Evolutionary conservation across 2,797 vertebrate species (phyloP).

Genomic region (Sebastes aleutianus): DNA sequence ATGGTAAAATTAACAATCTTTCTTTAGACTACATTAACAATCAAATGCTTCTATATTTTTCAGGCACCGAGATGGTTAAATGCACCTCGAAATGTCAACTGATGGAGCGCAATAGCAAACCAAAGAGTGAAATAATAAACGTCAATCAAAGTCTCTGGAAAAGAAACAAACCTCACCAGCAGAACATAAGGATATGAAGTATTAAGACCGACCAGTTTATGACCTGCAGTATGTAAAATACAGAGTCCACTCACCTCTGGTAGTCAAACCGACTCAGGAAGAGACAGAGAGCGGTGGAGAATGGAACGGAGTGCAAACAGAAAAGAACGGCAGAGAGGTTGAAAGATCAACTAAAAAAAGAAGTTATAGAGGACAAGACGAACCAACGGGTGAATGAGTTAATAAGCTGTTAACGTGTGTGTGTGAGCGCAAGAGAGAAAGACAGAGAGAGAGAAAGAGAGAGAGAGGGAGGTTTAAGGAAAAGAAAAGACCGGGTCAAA

Average conservation of each 20-base stretch:
- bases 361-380: slow-evolving; percentile 10
- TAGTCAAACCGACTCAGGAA: background rate
- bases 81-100: slow-evolving; percentile 1
- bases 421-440: background rate
- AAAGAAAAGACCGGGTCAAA: slow-evolving; percentile 29
- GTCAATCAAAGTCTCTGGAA: background rate
- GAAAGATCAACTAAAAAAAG: slow-evolving; percentile 22
- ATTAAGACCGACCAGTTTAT: slow-evolving; percentile 36
- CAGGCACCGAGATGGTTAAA: background rate
- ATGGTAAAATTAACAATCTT: background rate
- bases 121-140: background rate
- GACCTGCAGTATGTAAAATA: slow-evolving; percentile 3
- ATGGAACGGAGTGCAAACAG: background rate
- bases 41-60: background rate
- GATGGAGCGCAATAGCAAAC: background rate
- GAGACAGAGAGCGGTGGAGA: slow-evolving; percentile 6
- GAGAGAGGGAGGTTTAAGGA: background rate
- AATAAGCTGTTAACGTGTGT: background rate
- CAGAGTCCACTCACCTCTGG: background rate
- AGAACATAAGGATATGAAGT: background rate
- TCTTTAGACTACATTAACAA: background rate
- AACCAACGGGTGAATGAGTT: background rate
- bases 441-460: background rate
- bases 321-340: background rate
- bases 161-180: background rate